Conservation (phyloP, 23 tunicate species). For the Trididemnum clinides region DNA sequence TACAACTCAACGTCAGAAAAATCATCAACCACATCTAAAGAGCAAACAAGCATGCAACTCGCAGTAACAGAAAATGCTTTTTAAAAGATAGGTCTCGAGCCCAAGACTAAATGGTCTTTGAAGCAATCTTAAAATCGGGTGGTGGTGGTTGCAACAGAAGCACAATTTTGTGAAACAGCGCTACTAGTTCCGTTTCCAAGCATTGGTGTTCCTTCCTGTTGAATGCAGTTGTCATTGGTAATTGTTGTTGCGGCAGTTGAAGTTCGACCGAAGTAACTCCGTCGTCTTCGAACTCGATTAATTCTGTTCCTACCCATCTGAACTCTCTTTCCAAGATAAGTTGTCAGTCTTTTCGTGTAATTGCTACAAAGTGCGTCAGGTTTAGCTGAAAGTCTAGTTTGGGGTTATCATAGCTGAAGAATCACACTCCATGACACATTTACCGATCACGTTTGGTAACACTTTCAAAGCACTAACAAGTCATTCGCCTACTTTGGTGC, state of each 20-base stretch:
- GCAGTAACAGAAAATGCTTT: too few species aligned
- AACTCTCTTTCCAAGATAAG: background rate
- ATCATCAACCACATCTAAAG: too few species aligned
- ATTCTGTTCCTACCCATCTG: constrained; percentile 30
- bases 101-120: too few species aligned
- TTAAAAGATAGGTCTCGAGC: too few species aligned
- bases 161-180: background rate
- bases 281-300: constrained; percentile 33
- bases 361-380: constrained; percentile 2
- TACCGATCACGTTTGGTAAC: too few species aligned
- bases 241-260: constrained; percentile 35
- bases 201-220: constrained; percentile 15
- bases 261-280: constrained; percentile 28
- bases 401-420: too few species aligned
- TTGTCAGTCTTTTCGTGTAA: constrained; percentile 36
- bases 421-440: too few species aligned
- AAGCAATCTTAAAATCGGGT: background rate
- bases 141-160: constrained; percentile 1
- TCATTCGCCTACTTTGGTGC: too few species aligned
- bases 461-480: too few species aligned
- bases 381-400: too few species aligned
- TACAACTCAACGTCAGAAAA: background rate
- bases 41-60: too few species aligned
- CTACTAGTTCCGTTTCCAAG: background rate
- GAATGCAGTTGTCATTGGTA: constrained; percentile 19